These are phyloP conservation scores for Ditula angustiorana DNA, from an alignment of 2,888 invertebrate species.

Conservation along the genomic window DNA sequence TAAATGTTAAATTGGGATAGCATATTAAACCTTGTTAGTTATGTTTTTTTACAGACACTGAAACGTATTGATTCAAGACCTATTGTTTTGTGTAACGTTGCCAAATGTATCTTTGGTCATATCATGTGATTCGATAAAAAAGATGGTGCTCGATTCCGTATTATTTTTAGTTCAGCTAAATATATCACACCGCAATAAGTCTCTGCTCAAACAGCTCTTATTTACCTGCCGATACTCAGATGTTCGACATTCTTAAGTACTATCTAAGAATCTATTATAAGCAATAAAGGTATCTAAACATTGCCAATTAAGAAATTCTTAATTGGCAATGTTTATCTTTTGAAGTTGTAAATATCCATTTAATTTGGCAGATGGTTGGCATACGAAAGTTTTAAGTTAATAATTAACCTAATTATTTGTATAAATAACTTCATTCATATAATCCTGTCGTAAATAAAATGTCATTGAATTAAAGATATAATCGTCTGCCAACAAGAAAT, in stretches of 20 bases:
- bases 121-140: conserved; percentile 3
- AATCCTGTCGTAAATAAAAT: conserved; percentile 14
- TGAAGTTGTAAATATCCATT: not conserved
- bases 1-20: no score
- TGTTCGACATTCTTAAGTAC: conserved; percentile 1
- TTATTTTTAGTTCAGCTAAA: conserved; percentile 8
- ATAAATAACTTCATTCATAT: conserved; percentile 32
- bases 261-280: conserved; percentile 8
- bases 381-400: not conserved
- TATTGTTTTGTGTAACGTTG: not conserved
- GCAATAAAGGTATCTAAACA: no score
- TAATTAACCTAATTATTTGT: conserved; percentile 12
- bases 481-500: conserved; percentile 25
- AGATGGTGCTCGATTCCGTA: not conserved
- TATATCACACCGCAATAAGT: not conserved
- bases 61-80: no score
- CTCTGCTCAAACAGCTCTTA: not conserved
- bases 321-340: conserved; percentile 22
- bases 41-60: no score
- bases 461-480: conserved; percentile 22
- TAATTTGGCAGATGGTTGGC: not conserved
- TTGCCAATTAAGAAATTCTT: no score
- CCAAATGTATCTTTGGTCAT: not conserved
- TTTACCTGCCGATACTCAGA: conserved; percentile 21
- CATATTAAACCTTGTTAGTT: no score